phyloP scores from a whole-genome alignment of 2,888 invertebrate genomes.

The Torymus tubicola region DNA sequence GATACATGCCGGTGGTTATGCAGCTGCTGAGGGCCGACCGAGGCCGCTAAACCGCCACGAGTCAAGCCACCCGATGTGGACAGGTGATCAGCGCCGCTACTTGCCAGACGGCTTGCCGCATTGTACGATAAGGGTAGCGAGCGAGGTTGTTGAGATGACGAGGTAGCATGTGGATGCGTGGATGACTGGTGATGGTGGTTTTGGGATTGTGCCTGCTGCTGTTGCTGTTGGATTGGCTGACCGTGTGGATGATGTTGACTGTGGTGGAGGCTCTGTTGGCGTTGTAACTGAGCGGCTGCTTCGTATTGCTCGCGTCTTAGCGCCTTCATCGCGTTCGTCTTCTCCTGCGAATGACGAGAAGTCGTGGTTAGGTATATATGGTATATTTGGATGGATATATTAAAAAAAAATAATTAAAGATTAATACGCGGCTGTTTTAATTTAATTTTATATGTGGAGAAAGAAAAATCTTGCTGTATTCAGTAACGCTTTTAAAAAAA shows the following conservation, averaged over 20 bases:
- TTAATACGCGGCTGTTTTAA: too few species aligned
- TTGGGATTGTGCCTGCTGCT: constrained; percentile 65
- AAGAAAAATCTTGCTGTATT: too few species aligned
- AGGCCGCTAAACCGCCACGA: constrained; percentile 43
- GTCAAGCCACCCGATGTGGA: too few species aligned
- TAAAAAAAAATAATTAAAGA: too few species aligned
- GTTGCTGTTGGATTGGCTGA: constrained; percentile 72
- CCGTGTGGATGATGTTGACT: constrained; percentile 69
- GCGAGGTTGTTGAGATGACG: constrained; percentile 48
- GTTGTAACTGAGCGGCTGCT: constrained; percentile 71
- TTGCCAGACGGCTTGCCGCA: constrained; percentile 49
- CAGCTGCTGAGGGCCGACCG: not conserved
- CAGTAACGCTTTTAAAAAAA: too few species aligned
- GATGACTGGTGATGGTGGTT: constrained; percentile 68
- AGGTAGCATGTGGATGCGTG: constrained; percentile 67
- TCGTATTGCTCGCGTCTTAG: constrained; percentile 76
- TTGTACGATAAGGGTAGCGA: constrained; percentile 16
- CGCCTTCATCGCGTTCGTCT: constrained; percentile 88
- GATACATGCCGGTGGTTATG: constrained; percentile 62
- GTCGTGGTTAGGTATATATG: too few species aligned
- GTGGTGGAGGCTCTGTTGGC: constrained; percentile 70
- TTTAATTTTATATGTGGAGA: too few species aligned
- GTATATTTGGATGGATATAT: too few species aligned
- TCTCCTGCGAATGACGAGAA: constrained; percentile 78
- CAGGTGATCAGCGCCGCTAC: constrained; percentile 43